Conservation (phyloP, 1,140 invertebrate genomes). For the Latrodectus geometricus region DNA sequence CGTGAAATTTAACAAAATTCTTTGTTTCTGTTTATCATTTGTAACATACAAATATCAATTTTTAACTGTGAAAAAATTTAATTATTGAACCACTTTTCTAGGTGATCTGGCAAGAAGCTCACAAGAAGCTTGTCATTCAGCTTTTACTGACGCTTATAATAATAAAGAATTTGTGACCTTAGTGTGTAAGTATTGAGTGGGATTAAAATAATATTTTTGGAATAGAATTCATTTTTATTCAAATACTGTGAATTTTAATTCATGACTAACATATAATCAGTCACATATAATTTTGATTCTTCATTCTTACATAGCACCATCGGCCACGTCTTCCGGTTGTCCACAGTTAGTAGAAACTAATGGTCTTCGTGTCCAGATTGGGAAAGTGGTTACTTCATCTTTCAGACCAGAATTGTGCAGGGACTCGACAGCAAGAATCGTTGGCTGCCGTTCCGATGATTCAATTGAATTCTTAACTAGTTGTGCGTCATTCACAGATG, state of each 20-base stretch:
- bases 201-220: not conserved
- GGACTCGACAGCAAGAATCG: conserved; percentile 61
- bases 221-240: not conserved
- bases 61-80: too few species aligned
- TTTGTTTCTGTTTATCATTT: too few species aligned
- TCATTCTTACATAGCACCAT: conserved; percentile 16
- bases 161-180: conserved; percentile 64
- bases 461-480: conserved; percentile 67
- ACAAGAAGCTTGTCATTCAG: conserved; percentile 57
- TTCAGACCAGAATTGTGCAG: conserved; percentile 60
- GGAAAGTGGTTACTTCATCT: conserved; percentile 17
- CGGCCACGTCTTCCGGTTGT: conserved; percentile 21
- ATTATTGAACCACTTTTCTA: conserved; percentile 1
- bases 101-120: conserved; percentile 46
- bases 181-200: conserved; percentile 61
- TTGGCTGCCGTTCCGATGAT: conserved; percentile 65
- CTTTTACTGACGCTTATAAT: conserved; percentile 52
- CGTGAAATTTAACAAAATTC: too few species aligned
- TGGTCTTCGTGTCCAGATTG: conserved; percentile 41
- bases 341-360: conserved; percentile 52
- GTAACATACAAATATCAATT: too few species aligned
- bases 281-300: not conserved
- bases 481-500: conserved; percentile 66
- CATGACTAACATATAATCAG: not conserved
- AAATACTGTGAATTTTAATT: not conserved